Percentiles rank a stretch among this genome's conserved stretches.
Evolutionary conservation across 2,113 vertebrate species (phyloP).

Genomic region (Bagarius yarrelli): DNA sequence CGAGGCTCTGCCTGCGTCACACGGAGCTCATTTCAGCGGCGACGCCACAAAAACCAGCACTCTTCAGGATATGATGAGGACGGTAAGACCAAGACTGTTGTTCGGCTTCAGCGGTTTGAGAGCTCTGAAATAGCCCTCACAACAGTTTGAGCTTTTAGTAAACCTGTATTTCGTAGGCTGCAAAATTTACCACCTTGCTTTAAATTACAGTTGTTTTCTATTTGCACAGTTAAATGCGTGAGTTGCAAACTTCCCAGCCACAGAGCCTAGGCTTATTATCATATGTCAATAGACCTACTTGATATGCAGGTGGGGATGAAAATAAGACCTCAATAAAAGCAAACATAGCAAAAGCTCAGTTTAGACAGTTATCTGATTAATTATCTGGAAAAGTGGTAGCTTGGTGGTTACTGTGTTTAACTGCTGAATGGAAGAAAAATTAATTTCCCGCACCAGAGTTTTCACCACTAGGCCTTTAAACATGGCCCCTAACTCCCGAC

Average conservation of each 20-base stretch:
- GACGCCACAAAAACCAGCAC: slow-evolving; percentile 88
- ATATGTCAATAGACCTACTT: neutral
- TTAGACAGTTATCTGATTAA: neutral
- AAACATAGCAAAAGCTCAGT: neutral
- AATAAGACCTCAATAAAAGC: neutral
- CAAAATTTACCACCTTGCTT: too few species aligned
- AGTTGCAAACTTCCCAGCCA: neutral
- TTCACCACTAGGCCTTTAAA: too few species aligned
- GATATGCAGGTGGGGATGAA: neutral
- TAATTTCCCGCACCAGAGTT: too few species aligned
- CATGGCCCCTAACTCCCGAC: too few species aligned
- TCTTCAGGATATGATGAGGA: slow-evolving; percentile 98
- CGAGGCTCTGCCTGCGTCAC: slow-evolving; percentile 91
- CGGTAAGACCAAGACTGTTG: slow-evolving; percentile 67
- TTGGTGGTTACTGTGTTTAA: too few species aligned
- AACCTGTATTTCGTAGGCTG: too few species aligned
- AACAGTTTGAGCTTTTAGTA: too few species aligned
- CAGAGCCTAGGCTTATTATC: neutral
- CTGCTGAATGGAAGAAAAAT: too few species aligned
- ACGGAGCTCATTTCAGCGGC: slow-evolving; percentile 94
- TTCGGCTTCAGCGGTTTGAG: neutral
- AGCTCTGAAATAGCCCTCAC: neutral
- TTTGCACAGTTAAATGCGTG: too few species aligned
- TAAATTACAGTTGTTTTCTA: too few species aligned
- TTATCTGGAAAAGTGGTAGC: too few species aligned